Conservation (phyloP, 2,888 invertebrate genomes). For the Patella caerulea region DNA sequence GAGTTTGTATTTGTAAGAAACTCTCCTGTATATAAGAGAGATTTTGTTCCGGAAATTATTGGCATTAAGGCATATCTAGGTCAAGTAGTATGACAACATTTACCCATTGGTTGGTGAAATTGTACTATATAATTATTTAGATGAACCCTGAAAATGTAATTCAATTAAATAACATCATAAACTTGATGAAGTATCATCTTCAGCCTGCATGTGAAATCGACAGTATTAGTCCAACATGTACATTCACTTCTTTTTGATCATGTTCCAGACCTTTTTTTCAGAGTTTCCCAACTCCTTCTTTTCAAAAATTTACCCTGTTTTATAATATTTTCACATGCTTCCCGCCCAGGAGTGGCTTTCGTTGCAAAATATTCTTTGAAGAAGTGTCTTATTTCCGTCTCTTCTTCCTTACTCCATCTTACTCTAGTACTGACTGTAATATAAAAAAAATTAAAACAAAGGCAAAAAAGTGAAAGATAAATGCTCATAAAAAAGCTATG, state of each 20-base stretch:
- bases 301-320: not conserved
- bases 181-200: no score
- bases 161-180: no score
- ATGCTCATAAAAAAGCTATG: not conserved
- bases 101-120: no score
- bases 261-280: conserved; percentile 3
- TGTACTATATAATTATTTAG: no score
- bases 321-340: not conserved
- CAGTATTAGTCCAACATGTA: no score
- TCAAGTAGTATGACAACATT: no score
- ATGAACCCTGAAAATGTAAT: no score
- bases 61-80: no score
- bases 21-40: no score
- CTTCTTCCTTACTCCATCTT: conserved; percentile 11
- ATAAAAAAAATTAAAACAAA: not conserved
- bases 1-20: no score
- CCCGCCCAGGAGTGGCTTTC: conserved; percentile 1
- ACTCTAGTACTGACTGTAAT: conserved; percentile 1
- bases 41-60: no score
- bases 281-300: conserved; percentile 1
- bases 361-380: conserved; percentile 8
- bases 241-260: not conserved
- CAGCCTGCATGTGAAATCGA: no score
- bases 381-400: not conserved
- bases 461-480: not conserved